Evolutionary conservation across 2,888 invertebrate genomes (phyloP).

Genomic region (Leptogaster cylindrica): DNA sequence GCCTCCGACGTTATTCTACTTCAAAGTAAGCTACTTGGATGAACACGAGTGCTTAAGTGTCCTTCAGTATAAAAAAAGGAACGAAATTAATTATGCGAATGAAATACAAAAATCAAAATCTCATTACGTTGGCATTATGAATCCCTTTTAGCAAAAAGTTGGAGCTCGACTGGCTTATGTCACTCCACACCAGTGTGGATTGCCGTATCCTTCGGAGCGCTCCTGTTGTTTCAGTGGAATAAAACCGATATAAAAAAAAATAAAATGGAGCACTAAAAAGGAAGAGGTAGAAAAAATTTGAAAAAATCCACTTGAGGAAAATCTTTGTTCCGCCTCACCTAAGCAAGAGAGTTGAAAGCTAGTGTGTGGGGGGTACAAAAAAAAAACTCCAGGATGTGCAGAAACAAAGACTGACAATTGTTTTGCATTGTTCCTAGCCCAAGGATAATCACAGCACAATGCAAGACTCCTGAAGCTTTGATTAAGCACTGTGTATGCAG

Average conservation of each 20-base stretch:
- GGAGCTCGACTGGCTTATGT: conserved; percentile 25
- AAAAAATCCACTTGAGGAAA: conserved; percentile 45
- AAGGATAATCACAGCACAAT: conserved; percentile 44
- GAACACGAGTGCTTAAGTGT: neutral
- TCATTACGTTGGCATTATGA: conserved; percentile 35
- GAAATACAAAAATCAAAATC: conserved; percentile 34
- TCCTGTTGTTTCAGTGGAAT: neutral
- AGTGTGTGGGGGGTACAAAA: neutral
- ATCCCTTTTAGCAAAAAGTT: conserved; percentile 17
- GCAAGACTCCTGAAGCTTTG: conserved; percentile 33
- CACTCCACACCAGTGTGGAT: neutral
- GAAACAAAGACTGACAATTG: conserved; percentile 44
- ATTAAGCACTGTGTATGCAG: conserved; percentile 29
- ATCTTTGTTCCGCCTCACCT: conserved; percentile 46
- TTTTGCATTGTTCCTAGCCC: conserved; percentile 44
- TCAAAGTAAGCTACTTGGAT: conserved; percentile 33
- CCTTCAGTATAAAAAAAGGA: conserved; percentile 29
- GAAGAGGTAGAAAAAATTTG: conserved; percentile 16
- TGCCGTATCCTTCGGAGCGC: neutral
- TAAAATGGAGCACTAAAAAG: conserved; percentile 21
- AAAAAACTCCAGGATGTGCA: conserved; percentile 21
- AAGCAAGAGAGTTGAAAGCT: conserved; percentile 25
- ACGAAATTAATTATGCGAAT: conserved; percentile 32
- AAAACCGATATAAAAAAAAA: conserved; percentile 19
- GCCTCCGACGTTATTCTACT: neutral